Evolutionary conservation across 1,140 invertebrate genomes (phyloP).

Genomic region (Brachionus rubens): DNA sequence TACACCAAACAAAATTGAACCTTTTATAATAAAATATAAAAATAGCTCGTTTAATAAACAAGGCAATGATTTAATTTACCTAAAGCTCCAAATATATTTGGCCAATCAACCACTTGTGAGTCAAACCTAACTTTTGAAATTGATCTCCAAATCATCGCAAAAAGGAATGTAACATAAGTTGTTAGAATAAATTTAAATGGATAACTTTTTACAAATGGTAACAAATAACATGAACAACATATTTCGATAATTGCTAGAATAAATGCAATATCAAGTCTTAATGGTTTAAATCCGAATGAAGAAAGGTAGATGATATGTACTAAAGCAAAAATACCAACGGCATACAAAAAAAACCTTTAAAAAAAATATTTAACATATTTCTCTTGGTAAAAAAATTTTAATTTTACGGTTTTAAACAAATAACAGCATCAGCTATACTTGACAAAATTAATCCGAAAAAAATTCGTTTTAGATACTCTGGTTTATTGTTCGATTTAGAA

Average conservation of each 20-base stretch:
- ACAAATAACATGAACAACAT: background rate
- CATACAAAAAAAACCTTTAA: conserved; percentile 9
- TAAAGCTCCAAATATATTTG: conserved; percentile 17
- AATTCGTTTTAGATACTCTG: background rate
- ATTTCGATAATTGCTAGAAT: background rate
- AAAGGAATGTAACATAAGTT: conserved; percentile 3
- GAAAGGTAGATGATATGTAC: conserved; percentile 22
- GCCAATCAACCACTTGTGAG: background rate
- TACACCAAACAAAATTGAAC: conserved; percentile 20
- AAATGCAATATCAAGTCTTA: background rate
- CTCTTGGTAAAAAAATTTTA: background rate
- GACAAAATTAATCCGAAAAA: background rate
- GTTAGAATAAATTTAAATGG: background rate
- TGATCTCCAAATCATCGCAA: conserved; percentile 18
- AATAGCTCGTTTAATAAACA: too few relatives aligned
- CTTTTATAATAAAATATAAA: too few relatives aligned
- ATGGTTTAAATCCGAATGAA: conserved; percentile 11
- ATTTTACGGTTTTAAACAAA: background rate
- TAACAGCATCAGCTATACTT: conserved; percentile 12
- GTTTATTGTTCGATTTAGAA: background rate
- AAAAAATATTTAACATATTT: background rate
- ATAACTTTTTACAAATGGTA: conserved; percentile 16
- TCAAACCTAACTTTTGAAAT: background rate
- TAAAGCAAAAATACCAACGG: conserved; percentile 5
- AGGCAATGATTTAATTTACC: background rate